Evolutionary conservation across 2,797 vertebrate species (phyloP).

Genomic region (Pseudochromis fuscus): DNA sequence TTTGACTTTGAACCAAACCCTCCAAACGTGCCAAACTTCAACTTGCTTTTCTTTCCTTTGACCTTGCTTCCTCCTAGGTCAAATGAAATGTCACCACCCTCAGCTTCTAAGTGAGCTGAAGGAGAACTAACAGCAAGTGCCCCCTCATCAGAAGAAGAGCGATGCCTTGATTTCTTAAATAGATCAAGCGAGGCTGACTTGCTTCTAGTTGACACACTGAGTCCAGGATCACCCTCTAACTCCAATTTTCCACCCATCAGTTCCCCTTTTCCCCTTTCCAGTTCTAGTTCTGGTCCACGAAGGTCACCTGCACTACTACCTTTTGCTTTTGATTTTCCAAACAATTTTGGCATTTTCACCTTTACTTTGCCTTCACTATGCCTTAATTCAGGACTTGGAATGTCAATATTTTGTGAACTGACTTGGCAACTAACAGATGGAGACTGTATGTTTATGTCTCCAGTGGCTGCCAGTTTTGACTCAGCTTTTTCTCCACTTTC

Average conservation of each 20-base stretch:
- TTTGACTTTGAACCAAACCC: conserved; percentile 94
- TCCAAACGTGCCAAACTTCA: conserved; percentile 96
- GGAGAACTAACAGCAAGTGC: conserved; percentile 84
- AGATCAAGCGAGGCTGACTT: conserved; percentile 90
- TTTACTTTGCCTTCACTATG: conserved; percentile 88
- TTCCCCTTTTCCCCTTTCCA: conserved; percentile 83
- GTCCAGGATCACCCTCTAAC: conserved; percentile 69
- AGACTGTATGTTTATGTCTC: conserved; percentile 59
- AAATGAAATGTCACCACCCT: conserved; percentile 82
- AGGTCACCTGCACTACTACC: conserved; percentile 81
- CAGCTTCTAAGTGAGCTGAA: conserved; percentile 85
- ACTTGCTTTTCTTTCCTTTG: conserved; percentile 89
- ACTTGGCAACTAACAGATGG: conserved; percentile 69
- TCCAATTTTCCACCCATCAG: conserved; percentile 73
- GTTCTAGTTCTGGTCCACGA: conserved; percentile 77
- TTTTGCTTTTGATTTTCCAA: conserved; percentile 92
- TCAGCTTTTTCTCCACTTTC: conserved; percentile 85
- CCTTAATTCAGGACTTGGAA: conserved; percentile 84
- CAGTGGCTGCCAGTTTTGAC: conserved; percentile 75
- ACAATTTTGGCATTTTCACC: conserved; percentile 92
- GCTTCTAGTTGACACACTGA: conserved; percentile 84
- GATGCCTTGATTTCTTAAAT: conserved; percentile 89
- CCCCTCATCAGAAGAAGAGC: conserved; percentile 91
- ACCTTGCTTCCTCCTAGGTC: conserved; percentile 82
- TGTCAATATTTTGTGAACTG: conserved; percentile 75